Percentiles rank a stretch among this genome's conserved stretches.
Evolutionary conservation across 2,888 invertebrate genomes (phyloP).

Genomic region (Apoda limacodes): DNA sequence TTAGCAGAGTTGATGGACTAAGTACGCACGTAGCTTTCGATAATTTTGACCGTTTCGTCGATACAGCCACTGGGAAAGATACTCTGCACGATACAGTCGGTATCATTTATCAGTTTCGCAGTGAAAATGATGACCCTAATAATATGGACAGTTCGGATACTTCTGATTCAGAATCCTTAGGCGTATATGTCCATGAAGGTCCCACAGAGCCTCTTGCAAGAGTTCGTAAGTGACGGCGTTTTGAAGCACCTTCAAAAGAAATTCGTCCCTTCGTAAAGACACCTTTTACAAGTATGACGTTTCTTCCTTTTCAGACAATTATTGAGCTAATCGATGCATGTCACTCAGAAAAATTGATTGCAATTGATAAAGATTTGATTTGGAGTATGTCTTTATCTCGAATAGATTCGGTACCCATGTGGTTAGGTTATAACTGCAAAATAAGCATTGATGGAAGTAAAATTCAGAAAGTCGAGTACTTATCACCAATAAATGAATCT

Average conservation of each 20-base stretch:
- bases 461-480: conserved; percentile 24
- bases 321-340: too few species aligned
- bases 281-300: too few species aligned
- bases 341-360: too few species aligned
- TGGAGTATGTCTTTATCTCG: conserved; percentile 18
- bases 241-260: too few species aligned
- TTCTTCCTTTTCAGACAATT: too few species aligned
- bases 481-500: conserved; percentile 28
- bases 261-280: conserved; percentile 7
- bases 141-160: not conserved
- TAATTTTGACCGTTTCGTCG: too few species aligned
- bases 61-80: too few species aligned
- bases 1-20: conserved; percentile 7
- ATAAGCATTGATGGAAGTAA: too few species aligned
- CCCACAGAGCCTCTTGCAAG: too few species aligned
- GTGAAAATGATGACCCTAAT: not conserved
- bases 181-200: conserved; percentile 1
- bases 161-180: conserved; percentile 5
- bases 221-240: too few species aligned
- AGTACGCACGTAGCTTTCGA: conserved; percentile 2
- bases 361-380: conserved; percentile 22
- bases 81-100: too few species aligned
- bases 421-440: conserved; percentile 24
- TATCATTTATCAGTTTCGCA: conserved; percentile 1
- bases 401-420: conserved; percentile 13